These are phyloP conservation scores for Scaptomyza montana DNA, from an alignment of 1,140 invertebrate genomes.

Conservation along the genomic window DNA sequence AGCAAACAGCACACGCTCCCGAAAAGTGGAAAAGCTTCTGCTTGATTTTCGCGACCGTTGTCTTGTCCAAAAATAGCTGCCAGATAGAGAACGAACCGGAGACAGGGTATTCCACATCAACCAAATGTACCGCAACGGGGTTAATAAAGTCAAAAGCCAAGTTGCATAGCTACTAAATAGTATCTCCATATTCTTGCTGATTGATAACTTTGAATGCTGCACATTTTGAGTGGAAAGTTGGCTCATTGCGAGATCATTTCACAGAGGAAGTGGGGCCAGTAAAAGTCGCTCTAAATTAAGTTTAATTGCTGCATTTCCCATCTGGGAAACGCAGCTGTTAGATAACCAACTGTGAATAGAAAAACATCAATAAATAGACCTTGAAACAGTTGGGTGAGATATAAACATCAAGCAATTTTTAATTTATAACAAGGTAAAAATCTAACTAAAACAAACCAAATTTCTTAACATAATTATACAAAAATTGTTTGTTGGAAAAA, in stretches of 20 bases:
- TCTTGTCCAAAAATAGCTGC: constrained; percentile 66
- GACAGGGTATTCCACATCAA: not conserved
- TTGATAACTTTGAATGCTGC: constrained; percentile 37
- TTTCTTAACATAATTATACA: constrained; percentile 6
- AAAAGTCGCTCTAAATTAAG: constrained; percentile 58
- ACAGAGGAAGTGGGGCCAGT: constrained; percentile 25
- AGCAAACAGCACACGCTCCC: constrained; percentile 13
- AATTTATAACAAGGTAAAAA: too few species aligned
- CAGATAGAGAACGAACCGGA: constrained; percentile 34
- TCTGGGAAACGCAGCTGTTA: constrained; percentile 52
- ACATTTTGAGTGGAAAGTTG: constrained; percentile 27
- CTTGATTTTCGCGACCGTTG: constrained; percentile 47
- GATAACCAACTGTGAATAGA: constrained; percentile 27
- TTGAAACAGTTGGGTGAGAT: not conserved
- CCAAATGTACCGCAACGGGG: constrained; percentile 43
- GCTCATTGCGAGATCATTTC: constrained; percentile 18
- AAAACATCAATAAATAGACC: not conserved
- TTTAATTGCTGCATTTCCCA: constrained; percentile 52
- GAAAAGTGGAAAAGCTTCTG: constrained; percentile 27
- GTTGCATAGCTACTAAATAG: constrained; percentile 55
- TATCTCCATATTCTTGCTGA: constrained; percentile 16
- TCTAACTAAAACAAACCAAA: not conserved
- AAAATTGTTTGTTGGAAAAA: constrained; percentile 18
- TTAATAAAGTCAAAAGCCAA: constrained; percentile 58
- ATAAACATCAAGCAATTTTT: not conserved